Base-by-base conservation (phyloP, 2,113 vertebrate genomes). In the Cichladusa arquata region DNA sequence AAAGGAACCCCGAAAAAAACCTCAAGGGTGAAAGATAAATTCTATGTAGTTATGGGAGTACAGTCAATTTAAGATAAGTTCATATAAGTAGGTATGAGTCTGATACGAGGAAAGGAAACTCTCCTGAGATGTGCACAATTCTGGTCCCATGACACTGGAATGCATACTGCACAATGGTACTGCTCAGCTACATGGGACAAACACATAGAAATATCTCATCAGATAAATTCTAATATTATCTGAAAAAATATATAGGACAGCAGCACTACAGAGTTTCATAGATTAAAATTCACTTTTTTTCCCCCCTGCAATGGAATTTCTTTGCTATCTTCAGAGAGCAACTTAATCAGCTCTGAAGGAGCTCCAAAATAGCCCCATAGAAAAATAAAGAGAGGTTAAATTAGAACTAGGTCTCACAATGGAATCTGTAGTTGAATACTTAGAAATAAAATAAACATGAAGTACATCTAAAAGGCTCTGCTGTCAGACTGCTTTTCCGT, bases 331-430 rank as follows among this genome's bases (percentile, higher is more conserved):
- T 89, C 61, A 74, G 24, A 72, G 14, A 78, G 22, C 17, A 91
- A 58, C 18, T 42, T 54, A 62, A 56, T 78, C 47, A 71, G 16
- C 7, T 67, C 57, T 62, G 25, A 66, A 83, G n/a, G 61, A 90
- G 17, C 28, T 81, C 28, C 40, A 79, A 84, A 95, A 76, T 29
- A 78, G 12, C n/a, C 19, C 38, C 50, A 54, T 6, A 85, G 25
- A 6, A 47, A 92, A 80, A 93, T 76, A 56, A 65, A 94, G 74
- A 33, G 76, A 47, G 6, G 28, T 76, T 86, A 24, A 90, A 79
- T 34, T 76, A 79, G 44, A 85, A 40, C 16, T 87, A 48, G n/a
- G 28, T 81, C 31, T 93, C 57, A 67, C 40, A 81, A 82, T 28
- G 12, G 14, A 82, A 72, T 53, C n/a, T 57, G n/a, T 60, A 64